Evolutionary conservation across 2,888 invertebrate species (phyloP).

Genomic region (Clivina fossor): DNA sequence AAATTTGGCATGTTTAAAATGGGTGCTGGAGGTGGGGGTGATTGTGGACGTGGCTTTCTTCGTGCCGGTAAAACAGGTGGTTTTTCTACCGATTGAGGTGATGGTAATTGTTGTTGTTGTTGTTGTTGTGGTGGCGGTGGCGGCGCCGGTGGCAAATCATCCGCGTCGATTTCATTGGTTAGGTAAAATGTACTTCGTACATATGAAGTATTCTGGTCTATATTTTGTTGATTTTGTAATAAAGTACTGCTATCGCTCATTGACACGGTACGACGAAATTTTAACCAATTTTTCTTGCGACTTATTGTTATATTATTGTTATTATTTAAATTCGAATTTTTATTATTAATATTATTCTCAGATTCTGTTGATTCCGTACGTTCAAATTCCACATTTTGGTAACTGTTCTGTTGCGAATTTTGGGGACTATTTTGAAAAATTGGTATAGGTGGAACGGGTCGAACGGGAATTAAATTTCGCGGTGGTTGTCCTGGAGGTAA

Average conservation of each 20-base stretch:
- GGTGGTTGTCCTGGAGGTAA: background rate
- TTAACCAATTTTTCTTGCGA: conserved; percentile 45
- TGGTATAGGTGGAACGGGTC: background rate
- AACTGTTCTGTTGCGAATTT: conserved; percentile 2
- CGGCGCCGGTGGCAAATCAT: conserved; percentile 50
- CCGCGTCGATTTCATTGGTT: conserved; percentile 59
- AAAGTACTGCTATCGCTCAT: conserved; percentile 32
- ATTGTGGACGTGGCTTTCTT: conserved; percentile 44
- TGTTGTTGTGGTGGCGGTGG: background rate
- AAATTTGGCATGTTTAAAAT: no score
- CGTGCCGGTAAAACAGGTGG: conserved; percentile 36
- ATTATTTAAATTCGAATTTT: conserved; percentile 19
- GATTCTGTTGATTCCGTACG: background rate
- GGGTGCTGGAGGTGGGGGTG: conserved; percentile 51
- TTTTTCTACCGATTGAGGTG: background rate
- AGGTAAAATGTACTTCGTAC: conserved; percentile 73
- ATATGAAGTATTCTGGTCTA: conserved; percentile 48
- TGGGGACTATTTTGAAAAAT: background rate
- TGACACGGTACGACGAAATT: conserved; percentile 20
- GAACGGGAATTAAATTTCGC: background rate
- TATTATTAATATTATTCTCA: background rate
- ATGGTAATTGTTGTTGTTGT: no score
- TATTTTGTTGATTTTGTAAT: conserved; percentile 43
- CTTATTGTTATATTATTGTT: conserved; percentile 37
- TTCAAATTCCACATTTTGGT: conserved; percentile 36